Evolutionary conservation across 2,113 vertebrate genomes (phyloP), one percentile per base, ranked within the genome.

Genomic region (Limnothrissa miodon): DNA sequence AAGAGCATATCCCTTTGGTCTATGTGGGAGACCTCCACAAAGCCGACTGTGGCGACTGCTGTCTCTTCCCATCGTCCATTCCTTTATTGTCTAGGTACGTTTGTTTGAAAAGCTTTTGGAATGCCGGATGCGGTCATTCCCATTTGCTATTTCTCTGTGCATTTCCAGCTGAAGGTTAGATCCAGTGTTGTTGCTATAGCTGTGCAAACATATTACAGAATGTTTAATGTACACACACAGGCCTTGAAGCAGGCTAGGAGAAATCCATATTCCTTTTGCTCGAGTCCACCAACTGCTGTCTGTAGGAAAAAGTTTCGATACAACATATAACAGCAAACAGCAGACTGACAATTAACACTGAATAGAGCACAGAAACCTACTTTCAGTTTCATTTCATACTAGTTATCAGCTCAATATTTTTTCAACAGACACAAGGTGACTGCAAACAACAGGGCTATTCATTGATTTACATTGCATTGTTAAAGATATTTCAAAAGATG

Each of bases 121-220:
- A 23, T 45, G 84, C 48, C 48, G 33, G 42, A 45, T 66, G n/a
- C 45, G 51, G 29, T 79, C 11, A 36, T 82, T 85, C 80, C 10
- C 7, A 4, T 83, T 39, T 23, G 15, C 48, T 80, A 78, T 51
- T 45, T 42, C 21, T 56, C 42, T 66, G 81, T 59, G 25, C 78
- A 80, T 83, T 21, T 48, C 85, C 39, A 59, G 44, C 45, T 82
- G 46, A 74, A 36, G 66, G 66, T 36, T 74, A 74, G 66, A 29
- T 44, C 36, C 15, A 39, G 78, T 80, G 25, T 66, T 80, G 45
- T 83, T 66, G 29, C 56, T 81, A 19, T 44, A 78, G 44, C 66
- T 88, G 84, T 85, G 10, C 33, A 78, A 80, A 53, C 42, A 81
- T 8, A 78, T 85, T 48, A 70, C 25, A 70, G 33, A 44, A 85